phyloP scores from a whole-genome alignment of 2,888 invertebrate species.

The Macropis europaea region DNA sequence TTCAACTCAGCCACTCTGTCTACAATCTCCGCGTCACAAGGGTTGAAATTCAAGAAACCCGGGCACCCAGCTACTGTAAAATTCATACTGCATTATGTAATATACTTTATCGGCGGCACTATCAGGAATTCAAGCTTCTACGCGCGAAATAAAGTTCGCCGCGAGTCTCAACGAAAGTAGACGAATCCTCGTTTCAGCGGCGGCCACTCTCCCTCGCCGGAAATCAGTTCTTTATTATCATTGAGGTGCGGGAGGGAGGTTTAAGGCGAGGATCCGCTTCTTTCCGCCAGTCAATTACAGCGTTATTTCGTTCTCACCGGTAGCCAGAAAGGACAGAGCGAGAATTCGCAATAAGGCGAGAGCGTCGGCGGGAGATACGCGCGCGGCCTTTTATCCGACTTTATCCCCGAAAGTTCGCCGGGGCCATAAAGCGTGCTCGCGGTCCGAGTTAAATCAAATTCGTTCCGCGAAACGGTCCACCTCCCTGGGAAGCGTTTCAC shows the following conservation, averaged over 20 bases:
- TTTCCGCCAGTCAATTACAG: conserved; percentile 48
- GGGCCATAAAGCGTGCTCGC: conserved; percentile 58
- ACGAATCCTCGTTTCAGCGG: no score
- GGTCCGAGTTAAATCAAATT: conserved; percentile 67
- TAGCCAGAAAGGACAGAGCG: conserved; percentile 37
- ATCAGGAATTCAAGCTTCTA: no score
- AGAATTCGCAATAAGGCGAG: conserved; percentile 50
- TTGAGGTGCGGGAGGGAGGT: no score
- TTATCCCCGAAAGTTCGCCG: conserved; percentile 63
- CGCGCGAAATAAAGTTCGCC: no score
- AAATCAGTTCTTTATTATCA: conserved; percentile 24
- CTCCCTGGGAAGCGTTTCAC: conserved; percentile 63
- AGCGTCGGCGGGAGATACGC: conserved; percentile 27
- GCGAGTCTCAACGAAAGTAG: no score
- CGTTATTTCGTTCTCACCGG: conserved; percentile 38
- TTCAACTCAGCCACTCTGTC: no score
- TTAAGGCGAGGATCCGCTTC: conserved; percentile 1
- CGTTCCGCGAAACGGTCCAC: conserved; percentile 67
- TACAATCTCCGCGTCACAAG: no score
- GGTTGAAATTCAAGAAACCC: no score
- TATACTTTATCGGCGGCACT: no score
- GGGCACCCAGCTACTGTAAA: no score
- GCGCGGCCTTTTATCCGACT: conserved; percentile 62
- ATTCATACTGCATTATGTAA: no score
- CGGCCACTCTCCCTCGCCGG: background rate